Evolutionary conservation across 1,140 invertebrate genomes (phyloP).

Genomic region (Dicyema japonicum): DNA sequence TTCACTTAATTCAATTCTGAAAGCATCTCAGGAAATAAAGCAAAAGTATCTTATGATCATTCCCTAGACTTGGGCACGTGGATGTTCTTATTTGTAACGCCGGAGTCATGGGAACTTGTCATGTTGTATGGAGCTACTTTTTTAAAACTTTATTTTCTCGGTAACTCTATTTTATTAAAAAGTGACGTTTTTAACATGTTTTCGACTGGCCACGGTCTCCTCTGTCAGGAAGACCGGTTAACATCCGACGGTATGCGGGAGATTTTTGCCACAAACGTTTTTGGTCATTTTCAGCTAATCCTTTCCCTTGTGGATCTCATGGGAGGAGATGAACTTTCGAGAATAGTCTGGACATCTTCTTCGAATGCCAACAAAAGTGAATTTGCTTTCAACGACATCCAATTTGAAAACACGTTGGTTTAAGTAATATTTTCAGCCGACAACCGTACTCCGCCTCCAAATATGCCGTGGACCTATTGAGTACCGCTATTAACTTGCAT

Average conservation of each 20-base stretch:
- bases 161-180: slow-evolving; percentile 3
- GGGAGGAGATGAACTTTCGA: slow-evolving; percentile 5
- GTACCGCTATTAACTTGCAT: slow-evolving; percentile 8
- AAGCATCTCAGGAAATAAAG: slow-evolving; percentile 7
- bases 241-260: slow-evolving; percentile 9
- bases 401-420: slow-evolving; percentile 9
- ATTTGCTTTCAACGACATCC: slow-evolving; percentile 10
- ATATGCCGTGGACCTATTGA: slow-evolving; percentile 9
- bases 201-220: slow-evolving; percentile 9
- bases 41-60: slow-evolving; percentile 5
- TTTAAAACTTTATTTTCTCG: slow-evolving; percentile 6
- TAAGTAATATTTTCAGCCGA: slow-evolving; percentile 6
- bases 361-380: slow-evolving; percentile 7
- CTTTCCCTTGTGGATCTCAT: slow-evolving; percentile 7
- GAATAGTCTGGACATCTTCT: slow-evolving; percentile 13
- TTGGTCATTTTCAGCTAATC: slow-evolving; percentile 13
- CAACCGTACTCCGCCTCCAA: slow-evolving; percentile 12
- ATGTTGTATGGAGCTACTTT: slow-evolving; percentile 8
- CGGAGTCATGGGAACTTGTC: slow-evolving; percentile 8
- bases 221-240: slow-evolving; percentile 7
- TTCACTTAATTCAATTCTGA: slow-evolving; percentile 8
- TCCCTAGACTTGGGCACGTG: slow-evolving; percentile 8
- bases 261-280: slow-evolving; percentile 12
- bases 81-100: slow-evolving; percentile 11
- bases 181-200: slow-evolving; percentile 7